Evolutionary conservation across 1,140 invertebrate species (phyloP).

Genomic region (Apis florea): DNA sequence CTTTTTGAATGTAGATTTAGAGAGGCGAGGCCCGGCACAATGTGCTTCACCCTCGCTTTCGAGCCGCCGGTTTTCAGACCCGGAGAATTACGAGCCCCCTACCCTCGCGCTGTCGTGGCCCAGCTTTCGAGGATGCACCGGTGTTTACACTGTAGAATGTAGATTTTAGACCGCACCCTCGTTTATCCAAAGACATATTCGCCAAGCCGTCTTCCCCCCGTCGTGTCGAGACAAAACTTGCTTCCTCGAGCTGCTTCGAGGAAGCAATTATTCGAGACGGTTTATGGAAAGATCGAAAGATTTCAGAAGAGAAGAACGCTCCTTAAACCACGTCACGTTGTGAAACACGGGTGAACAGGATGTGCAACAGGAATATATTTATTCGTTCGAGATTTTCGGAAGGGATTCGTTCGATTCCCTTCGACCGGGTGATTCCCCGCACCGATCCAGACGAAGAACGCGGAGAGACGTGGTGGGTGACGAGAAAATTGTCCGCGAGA

Average conservation of each 20-base stretch:
- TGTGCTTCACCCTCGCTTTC: slow-evolving; percentile 43
- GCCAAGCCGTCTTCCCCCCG: slow-evolving; percentile 33
- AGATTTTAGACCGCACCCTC: slow-evolving; percentile 54
- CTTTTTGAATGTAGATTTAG: slow-evolving; percentile 59
- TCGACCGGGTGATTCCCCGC: neutral
- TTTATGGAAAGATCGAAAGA: neutral
- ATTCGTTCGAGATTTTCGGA: too few relatives aligned
- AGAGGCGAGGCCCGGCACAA: slow-evolving; percentile 47
- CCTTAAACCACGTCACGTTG: too few relatives aligned
- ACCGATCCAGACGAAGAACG: slow-evolving; percentile 27
- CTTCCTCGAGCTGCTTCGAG: neutral
- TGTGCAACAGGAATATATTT: too few relatives aligned
- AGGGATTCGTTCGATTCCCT: neutral
- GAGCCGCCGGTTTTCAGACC: slow-evolving; percentile 25
- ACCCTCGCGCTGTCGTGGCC: neutral
- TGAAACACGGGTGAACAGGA: too few relatives aligned
- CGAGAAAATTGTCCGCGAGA: slow-evolving; percentile 57
- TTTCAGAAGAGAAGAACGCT: neutral
- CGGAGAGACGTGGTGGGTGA: slow-evolving; percentile 33
- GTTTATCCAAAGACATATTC: slow-evolving; percentile 29
- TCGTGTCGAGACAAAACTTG: neutral
- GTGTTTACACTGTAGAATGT: slow-evolving; percentile 62
- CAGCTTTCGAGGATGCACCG: slow-evolving; percentile 12
- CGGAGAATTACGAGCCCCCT: slow-evolving; percentile 56
- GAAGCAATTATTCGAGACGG: neutral